Evolutionary conservation across 1,140 invertebrate species (phyloP).

Genomic region (Drosophila fuyamai): DNA sequence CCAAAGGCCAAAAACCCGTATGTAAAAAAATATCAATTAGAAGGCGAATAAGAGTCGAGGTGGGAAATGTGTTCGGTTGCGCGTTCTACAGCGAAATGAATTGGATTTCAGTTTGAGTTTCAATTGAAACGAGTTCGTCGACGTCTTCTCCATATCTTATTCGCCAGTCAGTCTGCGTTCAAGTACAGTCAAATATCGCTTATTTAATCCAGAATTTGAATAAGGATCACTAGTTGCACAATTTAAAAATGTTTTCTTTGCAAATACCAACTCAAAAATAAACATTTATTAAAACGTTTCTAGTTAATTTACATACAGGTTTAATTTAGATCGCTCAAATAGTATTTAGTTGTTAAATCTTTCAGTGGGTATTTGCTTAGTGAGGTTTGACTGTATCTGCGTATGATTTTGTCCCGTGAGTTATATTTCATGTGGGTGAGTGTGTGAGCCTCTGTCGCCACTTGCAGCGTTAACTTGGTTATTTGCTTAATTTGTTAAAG

Average conservation of each 20-base stretch:
- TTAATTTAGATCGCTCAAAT: no score
- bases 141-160: constrained; percentile 71
- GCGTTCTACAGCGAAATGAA: constrained; percentile 65
- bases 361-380: not conserved
- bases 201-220: not conserved
- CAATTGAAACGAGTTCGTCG: constrained; percentile 79
- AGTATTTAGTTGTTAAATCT: no score
- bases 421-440: constrained; percentile 15
- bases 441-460: constrained; percentile 38
- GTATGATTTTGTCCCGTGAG: constrained; percentile 29
- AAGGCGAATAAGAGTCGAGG: constrained; percentile 47
- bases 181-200: constrained; percentile 12
- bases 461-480: constrained; percentile 63
- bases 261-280: no score
- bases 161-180: constrained; percentile 5
- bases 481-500: constrained; percentile 70
- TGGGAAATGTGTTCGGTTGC: constrained; percentile 54
- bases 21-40: constrained; percentile 46
- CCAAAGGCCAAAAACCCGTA: constrained; percentile 27
- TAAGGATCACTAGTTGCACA: no score
- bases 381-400: constrained; percentile 10
- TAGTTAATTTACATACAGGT: no score
- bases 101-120: constrained; percentile 65
- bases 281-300: no score
- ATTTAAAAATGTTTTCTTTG: no score